These are phyloP conservation scores for Amitus sp. DNA, from an alignment of 2,888 invertebrate genomes.

Conservation along the genomic window DNA sequence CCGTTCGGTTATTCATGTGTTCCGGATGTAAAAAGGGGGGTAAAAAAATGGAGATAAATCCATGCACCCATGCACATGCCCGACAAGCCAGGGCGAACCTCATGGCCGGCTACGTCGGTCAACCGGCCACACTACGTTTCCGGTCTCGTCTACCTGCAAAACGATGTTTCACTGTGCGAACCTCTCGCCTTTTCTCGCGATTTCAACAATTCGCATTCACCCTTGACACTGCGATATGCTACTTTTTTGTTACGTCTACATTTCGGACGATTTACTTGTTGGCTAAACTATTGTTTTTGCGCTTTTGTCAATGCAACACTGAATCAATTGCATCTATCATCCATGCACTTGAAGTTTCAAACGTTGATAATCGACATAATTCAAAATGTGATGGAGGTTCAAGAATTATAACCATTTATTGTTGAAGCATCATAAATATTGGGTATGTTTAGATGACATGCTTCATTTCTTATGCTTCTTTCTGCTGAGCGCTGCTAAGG, in stretches of 20 bases:
- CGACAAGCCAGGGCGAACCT: conserved; percentile 37
- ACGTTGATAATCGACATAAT: too few species aligned
- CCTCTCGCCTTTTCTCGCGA: conserved; percentile 20
- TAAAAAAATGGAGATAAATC: conserved; percentile 39
- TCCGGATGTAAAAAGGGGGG: conserved; percentile 44
- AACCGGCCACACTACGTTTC: conserved; percentile 39
- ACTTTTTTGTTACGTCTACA: too few species aligned
- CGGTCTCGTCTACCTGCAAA: conserved; percentile 24
- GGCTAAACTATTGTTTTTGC: neutral
- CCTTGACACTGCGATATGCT: conserved; percentile 2
- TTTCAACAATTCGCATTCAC: conserved; percentile 8
- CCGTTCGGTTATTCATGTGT: conserved; percentile 45
- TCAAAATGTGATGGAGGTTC: too few species aligned
- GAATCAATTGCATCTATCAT: too few species aligned
- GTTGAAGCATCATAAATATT: too few species aligned
- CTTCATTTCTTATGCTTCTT: too few species aligned
- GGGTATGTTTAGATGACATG: too few species aligned
- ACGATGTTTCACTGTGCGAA: conserved; percentile 10
- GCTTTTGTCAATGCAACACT: neutral
- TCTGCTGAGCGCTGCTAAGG: too few species aligned
- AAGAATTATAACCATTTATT: too few species aligned
- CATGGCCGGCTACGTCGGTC: conserved; percentile 35
- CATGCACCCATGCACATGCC: conserved; percentile 26
- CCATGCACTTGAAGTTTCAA: too few species aligned
- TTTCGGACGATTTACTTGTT: neutral